These are phyloP conservation scores for Aplysina aerophoba DNA, from an alignment of 37 sponge, comb jelly and placozoan genomes.

Conservation along the genomic window DNA sequence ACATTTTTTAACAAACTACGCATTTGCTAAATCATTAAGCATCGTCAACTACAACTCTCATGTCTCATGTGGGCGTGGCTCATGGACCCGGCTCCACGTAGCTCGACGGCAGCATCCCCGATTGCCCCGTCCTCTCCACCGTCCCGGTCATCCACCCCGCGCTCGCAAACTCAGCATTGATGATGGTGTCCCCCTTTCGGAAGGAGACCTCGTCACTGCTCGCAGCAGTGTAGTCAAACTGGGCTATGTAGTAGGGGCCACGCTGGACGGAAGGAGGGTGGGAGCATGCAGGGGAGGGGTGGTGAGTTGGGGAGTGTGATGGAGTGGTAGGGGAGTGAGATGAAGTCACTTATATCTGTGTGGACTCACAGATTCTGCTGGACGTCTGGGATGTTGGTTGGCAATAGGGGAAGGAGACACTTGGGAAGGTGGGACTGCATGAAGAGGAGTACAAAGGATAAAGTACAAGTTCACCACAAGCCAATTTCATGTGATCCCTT, in stretches of 20 bases:
- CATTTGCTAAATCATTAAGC: no score
- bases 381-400: neutral
- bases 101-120: constrained; percentile 96
- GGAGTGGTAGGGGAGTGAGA: no score
- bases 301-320: neutral
- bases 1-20: no score
- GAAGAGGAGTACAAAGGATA: neutral
- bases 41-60: no score
- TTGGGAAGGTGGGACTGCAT: neutral
- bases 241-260: constrained; percentile 47
- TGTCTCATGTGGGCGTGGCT: no score
- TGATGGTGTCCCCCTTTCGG: constrained; percentile 71
- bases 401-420: neutral
- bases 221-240: constrained; percentile 72
- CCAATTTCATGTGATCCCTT: neutral
- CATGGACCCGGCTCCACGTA: constrained; percentile 73
- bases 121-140: constrained; percentile 80
- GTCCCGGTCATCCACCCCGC: constrained; percentile 98
- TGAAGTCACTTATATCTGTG: no score
- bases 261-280: neutral
- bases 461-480: neutral
- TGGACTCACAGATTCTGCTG: neutral
- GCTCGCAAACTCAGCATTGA: constrained; percentile 82
- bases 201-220: constrained; percentile 67
- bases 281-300: neutral